These are phyloP conservation scores for Lates calcarifer DNA, from an alignment of 2,113 vertebrate species.

Conservation along the genomic window DNA sequence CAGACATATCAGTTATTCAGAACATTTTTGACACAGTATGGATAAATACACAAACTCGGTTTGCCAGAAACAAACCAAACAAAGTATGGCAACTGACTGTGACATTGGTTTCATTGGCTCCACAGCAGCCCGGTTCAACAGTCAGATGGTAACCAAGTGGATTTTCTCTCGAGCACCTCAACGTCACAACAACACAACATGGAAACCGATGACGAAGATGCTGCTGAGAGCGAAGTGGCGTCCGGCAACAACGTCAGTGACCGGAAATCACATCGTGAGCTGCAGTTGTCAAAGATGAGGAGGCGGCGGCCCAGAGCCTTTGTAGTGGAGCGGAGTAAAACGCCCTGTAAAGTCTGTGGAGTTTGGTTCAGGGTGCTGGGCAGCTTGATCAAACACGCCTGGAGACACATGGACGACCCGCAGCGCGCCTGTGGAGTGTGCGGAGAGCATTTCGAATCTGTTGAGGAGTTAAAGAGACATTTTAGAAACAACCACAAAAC, in stretches of 20 bases:
- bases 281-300: background rate
- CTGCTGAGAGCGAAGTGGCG: too few relatives aligned
- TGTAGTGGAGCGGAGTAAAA: background rate
- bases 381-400: slow-evolving; percentile 58
- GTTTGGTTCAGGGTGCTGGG: slow-evolving; percentile 23
- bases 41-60: too few relatives aligned
- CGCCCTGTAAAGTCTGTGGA: slow-evolving; percentile 50
- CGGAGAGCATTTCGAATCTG: background rate
- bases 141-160: background rate
- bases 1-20: too few relatives aligned
- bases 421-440: slow-evolving; percentile 50
- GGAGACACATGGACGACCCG: slow-evolving; percentile 39
- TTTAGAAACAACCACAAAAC: slow-evolving; percentile 38
- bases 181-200: background rate
- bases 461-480: slow-evolving; percentile 22
- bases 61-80: too few relatives aligned
- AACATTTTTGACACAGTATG: too few relatives aligned
- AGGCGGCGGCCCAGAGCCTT: rapidly evolving
- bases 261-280: slow-evolving; percentile 15
- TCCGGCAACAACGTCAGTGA: background rate
- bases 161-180: background rate
- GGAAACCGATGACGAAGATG: background rate
- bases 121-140: background rate
- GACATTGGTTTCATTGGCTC: too few relatives aligned
- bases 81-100: too few relatives aligned